phyloP scores from a whole-genome alignment of 1,140 invertebrate genomes.

The Brachionus asplanchnoidis region DNA sequence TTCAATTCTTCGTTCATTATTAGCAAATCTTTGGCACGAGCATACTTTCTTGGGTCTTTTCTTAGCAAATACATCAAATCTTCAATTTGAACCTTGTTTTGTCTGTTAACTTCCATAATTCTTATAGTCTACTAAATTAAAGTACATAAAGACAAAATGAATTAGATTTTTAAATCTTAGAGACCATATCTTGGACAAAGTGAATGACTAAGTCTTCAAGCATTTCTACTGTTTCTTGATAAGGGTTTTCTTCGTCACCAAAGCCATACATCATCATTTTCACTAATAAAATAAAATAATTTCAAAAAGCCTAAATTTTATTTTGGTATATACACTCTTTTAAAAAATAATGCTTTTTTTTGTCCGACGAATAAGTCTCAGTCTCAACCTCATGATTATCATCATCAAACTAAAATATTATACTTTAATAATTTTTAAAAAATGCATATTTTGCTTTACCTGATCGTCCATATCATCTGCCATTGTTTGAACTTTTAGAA shows the following conservation, averaged over 20 bases:
- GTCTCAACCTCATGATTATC: slow-evolving; percentile 31
- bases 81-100: slow-evolving; percentile 89
- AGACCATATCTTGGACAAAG: slow-evolving; percentile 90
- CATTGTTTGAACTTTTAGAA: background rate
- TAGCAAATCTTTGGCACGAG: slow-evolving; percentile 83
- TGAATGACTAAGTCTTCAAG: slow-evolving; percentile 95
- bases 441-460: background rate
- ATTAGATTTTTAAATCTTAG: slow-evolving; percentile 30
- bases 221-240: slow-evolving; percentile 94
- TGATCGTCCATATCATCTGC: slow-evolving; percentile 38
- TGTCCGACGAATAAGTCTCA: background rate
- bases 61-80: slow-evolving; percentile 97
- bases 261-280: slow-evolving; percentile 99
- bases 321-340: slow-evolving; percentile 6
- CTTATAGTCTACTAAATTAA: slow-evolving; percentile 65
- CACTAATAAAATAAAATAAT: slow-evolving; percentile 55
- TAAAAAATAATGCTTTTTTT: slow-evolving; percentile 24
- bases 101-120: slow-evolving; percentile 91
- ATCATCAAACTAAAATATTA: slow-evolving; percentile 11
- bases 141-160: slow-evolving; percentile 42
- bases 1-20: slow-evolving; percentile 99
- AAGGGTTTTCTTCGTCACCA: slow-evolving; percentile 98
- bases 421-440: background rate
- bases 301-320: background rate
- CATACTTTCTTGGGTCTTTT: slow-evolving; percentile 92